phyloP scores from a whole-genome alignment of 1,140 invertebrate genomes.

The Vollenhovia emeryi region DNA sequence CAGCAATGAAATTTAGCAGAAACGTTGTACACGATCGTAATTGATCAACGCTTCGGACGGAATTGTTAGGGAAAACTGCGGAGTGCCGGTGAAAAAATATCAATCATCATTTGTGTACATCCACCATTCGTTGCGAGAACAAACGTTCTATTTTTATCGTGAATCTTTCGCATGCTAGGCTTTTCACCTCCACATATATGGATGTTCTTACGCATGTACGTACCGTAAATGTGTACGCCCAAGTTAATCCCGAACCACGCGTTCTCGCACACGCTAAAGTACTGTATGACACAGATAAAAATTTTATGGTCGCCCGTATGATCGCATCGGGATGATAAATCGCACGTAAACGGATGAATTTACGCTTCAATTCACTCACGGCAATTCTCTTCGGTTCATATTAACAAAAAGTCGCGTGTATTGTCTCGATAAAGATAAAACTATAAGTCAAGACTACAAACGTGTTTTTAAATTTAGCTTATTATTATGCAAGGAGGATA shows the following conservation, averaged over 20 bases:
- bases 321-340: background rate
- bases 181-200: constrained; percentile 19
- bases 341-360: background rate
- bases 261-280: background rate
- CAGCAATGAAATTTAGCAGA: background rate
- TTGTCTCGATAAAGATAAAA: background rate
- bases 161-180: constrained; percentile 43
- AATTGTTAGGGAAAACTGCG: constrained; percentile 12
- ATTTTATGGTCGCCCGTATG: background rate
- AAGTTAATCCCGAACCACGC: constrained; percentile 16
- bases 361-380: background rate
- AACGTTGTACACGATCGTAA: background rate
- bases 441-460: background rate
- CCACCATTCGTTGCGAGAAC: background rate
- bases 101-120: constrained; percentile 5
- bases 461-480: background rate
- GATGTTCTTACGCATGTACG: constrained; percentile 39
- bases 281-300: background rate
- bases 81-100: background rate
- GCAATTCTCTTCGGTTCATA: background rate
- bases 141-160: constrained; percentile 7
- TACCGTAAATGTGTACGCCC: constrained; percentile 27
- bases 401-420: background rate
- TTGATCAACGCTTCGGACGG: background rate
- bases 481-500: background rate